A percentile compares a stretch with the other conserved stretches of the same genome.
Conservation (phyloP, 2,113 vertebrate species). For the Australoheros scitulus region DNA sequence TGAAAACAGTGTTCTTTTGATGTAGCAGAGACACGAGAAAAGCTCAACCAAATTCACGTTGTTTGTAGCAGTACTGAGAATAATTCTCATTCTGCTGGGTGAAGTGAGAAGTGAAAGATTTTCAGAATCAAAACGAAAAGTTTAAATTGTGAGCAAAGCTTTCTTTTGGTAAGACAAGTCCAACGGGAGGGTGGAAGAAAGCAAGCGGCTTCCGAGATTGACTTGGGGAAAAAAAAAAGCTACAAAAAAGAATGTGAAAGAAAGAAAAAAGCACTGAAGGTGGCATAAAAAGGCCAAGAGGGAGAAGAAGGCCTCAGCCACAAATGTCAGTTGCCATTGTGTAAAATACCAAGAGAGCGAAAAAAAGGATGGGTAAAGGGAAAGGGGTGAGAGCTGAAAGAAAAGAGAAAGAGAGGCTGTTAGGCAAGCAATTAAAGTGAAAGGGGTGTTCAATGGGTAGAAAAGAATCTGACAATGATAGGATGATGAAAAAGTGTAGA, state of each 20-base stretch:
- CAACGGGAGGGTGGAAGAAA: neutral
- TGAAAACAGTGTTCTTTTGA: neutral
- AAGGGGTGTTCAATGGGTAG: constrained; percentile 5
- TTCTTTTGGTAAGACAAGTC: constrained; percentile 7
- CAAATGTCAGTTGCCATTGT: constrained; percentile 64
- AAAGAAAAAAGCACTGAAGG: neutral
- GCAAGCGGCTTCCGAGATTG: neutral
- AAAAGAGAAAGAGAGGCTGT: neutral
- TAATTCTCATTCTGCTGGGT: neutral
- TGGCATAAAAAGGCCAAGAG: constrained; percentile 31
- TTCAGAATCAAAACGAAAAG: neutral
- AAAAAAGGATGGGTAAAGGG: constrained; percentile 8
- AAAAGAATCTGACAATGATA: neutral
- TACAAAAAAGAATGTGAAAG: constrained; percentile 13
- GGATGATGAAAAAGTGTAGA: neutral
- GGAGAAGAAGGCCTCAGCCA: constrained; percentile 15
- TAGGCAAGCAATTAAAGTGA: constrained; percentile 4
- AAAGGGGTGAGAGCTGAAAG: neutral
- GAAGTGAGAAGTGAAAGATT: neutral
- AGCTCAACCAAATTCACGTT: neutral
- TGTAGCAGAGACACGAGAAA: neutral
- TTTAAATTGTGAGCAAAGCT: neutral
- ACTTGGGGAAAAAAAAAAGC: neutral
- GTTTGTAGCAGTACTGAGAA: neutral
- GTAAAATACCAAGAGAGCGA: constrained; percentile 46